Evolutionary conservation across 2,113 vertebrate species (phyloP), one percentile per base, ranked within the genome.

Genomic region (Paracyprichromis sp.): DNA sequence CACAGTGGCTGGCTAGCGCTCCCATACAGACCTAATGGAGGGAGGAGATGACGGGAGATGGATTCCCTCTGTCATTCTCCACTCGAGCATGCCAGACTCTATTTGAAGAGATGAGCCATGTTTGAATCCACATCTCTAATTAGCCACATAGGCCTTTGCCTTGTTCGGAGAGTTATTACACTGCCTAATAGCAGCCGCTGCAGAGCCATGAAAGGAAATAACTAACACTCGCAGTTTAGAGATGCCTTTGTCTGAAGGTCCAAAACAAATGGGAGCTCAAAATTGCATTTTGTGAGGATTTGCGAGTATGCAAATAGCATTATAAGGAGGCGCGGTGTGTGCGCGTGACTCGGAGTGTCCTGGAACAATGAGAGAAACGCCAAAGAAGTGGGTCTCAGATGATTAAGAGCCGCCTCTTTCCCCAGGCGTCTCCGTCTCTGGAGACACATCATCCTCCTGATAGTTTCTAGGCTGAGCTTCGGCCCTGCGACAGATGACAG

Each of bases 401-500:
- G 95, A 96, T 95, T 91, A 95, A 96, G 93, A 95, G 95, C 83
- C 78, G 81, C 90, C 76, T 94, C 90, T 94, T 92, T 94, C 94
- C 95, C 93, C 92, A 84, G 90, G 94, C 88, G 91, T 86, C 87
- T 83, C 80, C 5, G 53, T 92, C 95, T 92, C 95, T 43, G 52
- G 96, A 94, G 95, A 95, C 92, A 89, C 92, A 94, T 96, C 95
- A 95, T 96, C 93, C 92, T 88, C 83, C 93, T 95, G 95, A 96
- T 96, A 82, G 93, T 94, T 95, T 93, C 88, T 61, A 90, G 91
- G 91, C 90, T 90, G 87, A 92, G 93, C 83, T 91, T 78, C 87
- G 81, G 93, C 91, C 91, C 88, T 80, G 69, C 87, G 88, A 94
- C 92, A 91, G 92, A 96, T 93, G 93, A 95, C 93, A 83, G 90